phyloP scores from a whole-genome alignment of 2,113 vertebrate species.

The Tetrao urogallus region DNA sequence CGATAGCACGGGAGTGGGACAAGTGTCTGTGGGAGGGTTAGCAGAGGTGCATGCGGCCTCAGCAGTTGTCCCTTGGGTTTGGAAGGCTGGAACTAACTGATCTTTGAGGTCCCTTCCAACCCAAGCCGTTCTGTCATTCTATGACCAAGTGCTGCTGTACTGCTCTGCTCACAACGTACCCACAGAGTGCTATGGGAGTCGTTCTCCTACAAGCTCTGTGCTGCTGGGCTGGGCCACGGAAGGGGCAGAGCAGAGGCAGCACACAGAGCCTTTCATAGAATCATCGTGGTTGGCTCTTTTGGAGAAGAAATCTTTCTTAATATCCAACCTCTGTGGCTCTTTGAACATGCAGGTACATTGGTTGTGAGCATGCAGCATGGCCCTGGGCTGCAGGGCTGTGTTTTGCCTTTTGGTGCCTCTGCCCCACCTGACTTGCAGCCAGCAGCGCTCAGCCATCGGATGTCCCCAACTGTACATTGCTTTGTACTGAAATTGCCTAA shows the following conservation, averaged over 20 bases:
- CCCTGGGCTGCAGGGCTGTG: rapidly evolving
- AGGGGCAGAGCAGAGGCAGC: background rate
- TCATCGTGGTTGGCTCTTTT: too few relatives aligned
- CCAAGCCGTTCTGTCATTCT: too few relatives aligned
- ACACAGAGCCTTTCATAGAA: background rate
- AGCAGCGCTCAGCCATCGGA: rapidly evolving
- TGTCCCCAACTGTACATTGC: background rate
- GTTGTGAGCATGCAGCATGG: rapidly evolving
- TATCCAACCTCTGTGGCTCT: too few relatives aligned
- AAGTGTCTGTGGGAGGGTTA: background rate
- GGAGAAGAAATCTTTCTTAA: too few relatives aligned
- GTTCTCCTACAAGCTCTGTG: rapidly evolving
- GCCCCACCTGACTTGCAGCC: background rate
- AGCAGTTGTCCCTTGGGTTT: too few relatives aligned
- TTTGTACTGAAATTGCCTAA: background rate
- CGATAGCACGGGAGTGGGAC: rapidly evolving
- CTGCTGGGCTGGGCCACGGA: background rate
- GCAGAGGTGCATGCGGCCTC: rapidly evolving
- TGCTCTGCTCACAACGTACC: rapidly evolving
- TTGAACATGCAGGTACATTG: rapidly evolving
- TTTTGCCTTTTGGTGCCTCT: background rate
- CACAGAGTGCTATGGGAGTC: background rate
- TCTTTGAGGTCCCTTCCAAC: too few relatives aligned
- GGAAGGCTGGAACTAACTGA: too few relatives aligned
- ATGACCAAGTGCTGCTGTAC: rapidly evolving